Evolutionary conservation across 2,888 invertebrate genomes (phyloP).

Genomic region (Drosophila silvestris): DNA sequence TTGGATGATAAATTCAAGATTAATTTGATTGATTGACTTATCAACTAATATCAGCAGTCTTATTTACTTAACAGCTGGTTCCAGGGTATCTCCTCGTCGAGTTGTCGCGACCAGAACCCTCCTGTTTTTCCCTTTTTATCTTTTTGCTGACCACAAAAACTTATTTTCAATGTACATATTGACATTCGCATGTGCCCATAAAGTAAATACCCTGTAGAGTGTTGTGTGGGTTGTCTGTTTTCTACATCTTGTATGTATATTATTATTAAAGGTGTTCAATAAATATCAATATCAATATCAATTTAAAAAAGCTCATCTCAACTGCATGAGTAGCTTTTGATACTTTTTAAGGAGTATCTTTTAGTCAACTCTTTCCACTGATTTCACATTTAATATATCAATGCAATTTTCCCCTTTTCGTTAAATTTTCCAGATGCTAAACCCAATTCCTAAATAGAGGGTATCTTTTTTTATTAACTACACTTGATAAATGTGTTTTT

Average conservation of each 20-base stretch:
- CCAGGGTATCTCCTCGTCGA: background rate
- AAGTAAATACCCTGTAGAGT: constrained; percentile 12
- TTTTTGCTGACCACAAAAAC: constrained; percentile 26
- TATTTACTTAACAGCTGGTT: background rate
- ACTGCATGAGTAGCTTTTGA: background rate
- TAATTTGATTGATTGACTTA: background rate
- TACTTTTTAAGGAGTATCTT: background rate
- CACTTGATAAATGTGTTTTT: constrained; percentile 1
- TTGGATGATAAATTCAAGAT: background rate
- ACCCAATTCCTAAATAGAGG: background rate
- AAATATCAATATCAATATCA: background rate
- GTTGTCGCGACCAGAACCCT: constrained; percentile 22
- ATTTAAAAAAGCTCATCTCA: background rate
- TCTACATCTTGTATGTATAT: background rate
- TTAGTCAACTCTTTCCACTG: background rate
- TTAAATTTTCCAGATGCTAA: background rate
- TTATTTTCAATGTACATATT: constrained; percentile 25
- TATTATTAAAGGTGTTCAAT: background rate
- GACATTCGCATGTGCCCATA: constrained; percentile 20
- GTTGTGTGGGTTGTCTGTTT: background rate
- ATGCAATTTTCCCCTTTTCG: background rate
- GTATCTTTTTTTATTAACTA: background rate
- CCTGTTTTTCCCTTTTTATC: background rate
- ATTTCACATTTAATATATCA: background rate
- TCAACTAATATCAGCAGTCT: background rate